Evolutionary conservation across 2,113 vertebrate genomes (phyloP).

Genomic region (Takifugu flavidus): DNA sequence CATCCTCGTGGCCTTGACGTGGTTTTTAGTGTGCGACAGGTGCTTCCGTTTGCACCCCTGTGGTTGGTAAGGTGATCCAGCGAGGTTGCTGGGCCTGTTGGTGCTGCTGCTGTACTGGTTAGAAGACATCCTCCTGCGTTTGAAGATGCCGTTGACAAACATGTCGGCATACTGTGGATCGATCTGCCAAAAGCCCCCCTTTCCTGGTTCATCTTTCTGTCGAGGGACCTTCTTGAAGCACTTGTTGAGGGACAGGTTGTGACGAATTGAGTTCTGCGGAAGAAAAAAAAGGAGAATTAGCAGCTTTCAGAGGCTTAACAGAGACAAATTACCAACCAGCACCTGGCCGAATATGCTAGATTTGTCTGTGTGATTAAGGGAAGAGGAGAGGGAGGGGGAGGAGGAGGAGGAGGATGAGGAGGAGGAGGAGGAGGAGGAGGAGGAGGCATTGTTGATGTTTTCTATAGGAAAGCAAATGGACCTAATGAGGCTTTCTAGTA

Average conservation of each 20-base stretch:
- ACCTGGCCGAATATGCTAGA: conserved; percentile 5
- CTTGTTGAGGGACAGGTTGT: conserved; percentile 93
- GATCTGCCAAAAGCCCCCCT: conserved; percentile 88
- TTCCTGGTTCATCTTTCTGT: conserved; percentile 89
- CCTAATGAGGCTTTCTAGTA: conserved; percentile 76
- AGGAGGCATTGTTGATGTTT: conserved; percentile 63
- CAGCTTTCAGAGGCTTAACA: conserved; percentile 17
- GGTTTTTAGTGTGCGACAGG: conserved; percentile 49
- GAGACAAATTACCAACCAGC: too few species aligned
- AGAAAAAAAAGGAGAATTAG: conserved; percentile 6
- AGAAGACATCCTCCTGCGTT: conserved; percentile 77
- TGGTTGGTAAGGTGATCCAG: conserved; percentile 56
- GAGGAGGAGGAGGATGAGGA: conserved; percentile 6
- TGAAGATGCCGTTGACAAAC: conserved; percentile 82
- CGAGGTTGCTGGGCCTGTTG: conserved; percentile 66
- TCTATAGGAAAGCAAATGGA: conserved; percentile 71
- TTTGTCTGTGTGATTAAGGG: conserved; percentile 19
- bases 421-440: conserved; percentile 18
- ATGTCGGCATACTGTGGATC: conserved; percentile 82
- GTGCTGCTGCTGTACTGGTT: conserved; percentile 61
- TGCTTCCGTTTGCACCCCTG: conserved; percentile 66
- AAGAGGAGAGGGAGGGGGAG: neutral
- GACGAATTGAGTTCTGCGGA: conserved; percentile 88
- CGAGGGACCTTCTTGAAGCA: conserved; percentile 93
- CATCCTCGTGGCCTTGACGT: conserved; percentile 48